Percentiles rank a stretch among this genome's conserved stretches.
Evolutionary conservation across 2,113 vertebrate species (phyloP).

Genomic region (Gnathonemus longibarbis): DNA sequence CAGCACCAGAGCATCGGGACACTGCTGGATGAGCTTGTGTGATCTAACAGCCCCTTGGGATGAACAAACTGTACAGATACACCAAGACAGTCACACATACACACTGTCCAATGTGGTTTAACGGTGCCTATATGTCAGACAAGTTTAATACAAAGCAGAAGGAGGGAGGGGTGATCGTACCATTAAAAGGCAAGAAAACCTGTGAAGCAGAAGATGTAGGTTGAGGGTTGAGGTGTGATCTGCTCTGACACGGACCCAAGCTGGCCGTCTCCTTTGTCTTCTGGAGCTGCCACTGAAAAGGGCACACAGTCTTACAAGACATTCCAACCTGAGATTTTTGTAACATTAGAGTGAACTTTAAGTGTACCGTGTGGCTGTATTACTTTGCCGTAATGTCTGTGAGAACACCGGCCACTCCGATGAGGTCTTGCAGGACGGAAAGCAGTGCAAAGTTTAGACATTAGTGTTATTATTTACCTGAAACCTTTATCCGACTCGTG

Average conservation of each 20-base stretch:
- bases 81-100: not conserved
- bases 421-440: not conserved
- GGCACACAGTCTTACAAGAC: not conserved
- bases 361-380: not conserved
- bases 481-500: conserved; percentile 26
- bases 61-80: not conserved
- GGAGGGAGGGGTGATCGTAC: not conserved
- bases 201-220: not conserved
- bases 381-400: not conserved
- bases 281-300: not conserved
- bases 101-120: not conserved
- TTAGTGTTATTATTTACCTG: conserved; percentile 18
- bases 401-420: not conserved
- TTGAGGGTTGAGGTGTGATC: not conserved
- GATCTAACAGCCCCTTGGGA: conserved; percentile 10
- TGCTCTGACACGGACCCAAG: not conserved
- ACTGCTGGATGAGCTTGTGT: conserved; percentile 57
- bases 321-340: not conserved
- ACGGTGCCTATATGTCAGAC: not conserved
- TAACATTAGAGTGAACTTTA: not conserved
- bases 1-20: conserved; percentile 59
- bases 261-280: not conserved
- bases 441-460: conserved; percentile 1
- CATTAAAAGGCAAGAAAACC: not conserved
- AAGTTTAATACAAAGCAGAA: conserved; percentile 10